Evolutionary conservation across 2,888 invertebrate genomes (phyloP).

Genomic region (Xestobium rufovillosum): DNA sequence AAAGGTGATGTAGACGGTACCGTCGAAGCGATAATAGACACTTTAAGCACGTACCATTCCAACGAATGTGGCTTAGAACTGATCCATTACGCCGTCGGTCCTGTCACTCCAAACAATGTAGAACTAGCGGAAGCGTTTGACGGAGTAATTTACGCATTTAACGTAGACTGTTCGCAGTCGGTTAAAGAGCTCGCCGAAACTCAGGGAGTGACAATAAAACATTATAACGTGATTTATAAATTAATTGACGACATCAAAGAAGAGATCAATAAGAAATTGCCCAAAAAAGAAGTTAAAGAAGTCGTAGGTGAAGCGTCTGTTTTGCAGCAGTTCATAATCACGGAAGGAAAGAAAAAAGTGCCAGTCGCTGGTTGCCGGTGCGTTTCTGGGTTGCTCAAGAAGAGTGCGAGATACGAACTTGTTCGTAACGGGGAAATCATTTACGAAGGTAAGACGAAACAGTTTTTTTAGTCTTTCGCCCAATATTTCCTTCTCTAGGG

Average conservation of each 20-base stretch:
- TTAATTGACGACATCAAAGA: slow-evolving; percentile 82
- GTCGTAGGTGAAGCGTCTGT: slow-evolving; percentile 77
- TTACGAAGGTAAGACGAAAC: slow-evolving; percentile 55
- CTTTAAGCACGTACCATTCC: slow-evolving; percentile 78
- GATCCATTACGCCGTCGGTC: slow-evolving; percentile 86
- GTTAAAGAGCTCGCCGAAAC: slow-evolving; percentile 47
- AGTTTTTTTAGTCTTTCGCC: slow-evolving; percentile 8
- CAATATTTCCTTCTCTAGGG: slow-evolving; percentile 45
- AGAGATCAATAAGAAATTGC: slow-evolving; percentile 67
- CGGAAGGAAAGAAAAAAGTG: slow-evolving; percentile 69
- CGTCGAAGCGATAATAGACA: slow-evolving; percentile 89
- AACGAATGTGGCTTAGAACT: slow-evolving; percentile 72
- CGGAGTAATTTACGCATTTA: slow-evolving; percentile 84
- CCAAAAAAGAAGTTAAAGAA: slow-evolving; percentile 66
- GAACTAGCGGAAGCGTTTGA: slow-evolving; percentile 70
- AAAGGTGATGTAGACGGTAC: slow-evolving; percentile 93
- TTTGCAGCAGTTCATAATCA: slow-evolving; percentile 72
- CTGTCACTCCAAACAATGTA: slow-evolving; percentile 73
- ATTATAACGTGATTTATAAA: slow-evolving; percentile 87
- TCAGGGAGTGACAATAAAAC: slow-evolving; percentile 53
- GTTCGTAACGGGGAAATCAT: slow-evolving; percentile 58
- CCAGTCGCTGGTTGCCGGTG: slow-evolving; percentile 88
- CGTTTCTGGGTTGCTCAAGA: slow-evolving; percentile 65
- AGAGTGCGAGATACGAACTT: slow-evolving; percentile 59
- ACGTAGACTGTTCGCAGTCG: slow-evolving; percentile 54